These are phyloP conservation scores for Gopherus flavomarginatus DNA, from an alignment of 2,113 vertebrate genomes.

Conservation along the genomic window DNA sequence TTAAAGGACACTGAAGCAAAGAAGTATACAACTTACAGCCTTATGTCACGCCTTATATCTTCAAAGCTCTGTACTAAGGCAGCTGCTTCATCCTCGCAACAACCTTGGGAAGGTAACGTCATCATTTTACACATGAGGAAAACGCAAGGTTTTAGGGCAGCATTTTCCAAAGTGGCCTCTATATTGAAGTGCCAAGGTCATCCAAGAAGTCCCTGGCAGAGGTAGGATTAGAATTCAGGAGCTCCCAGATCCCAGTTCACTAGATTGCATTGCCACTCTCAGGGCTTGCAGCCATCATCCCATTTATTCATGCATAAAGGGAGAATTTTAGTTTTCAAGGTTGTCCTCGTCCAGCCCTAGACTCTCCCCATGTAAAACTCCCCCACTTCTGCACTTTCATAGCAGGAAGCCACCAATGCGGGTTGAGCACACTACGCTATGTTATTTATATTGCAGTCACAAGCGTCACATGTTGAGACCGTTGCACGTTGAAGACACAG, in stretches of 20 bases:
- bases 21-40: background rate
- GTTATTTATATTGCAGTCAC: background rate
- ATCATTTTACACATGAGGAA: background rate
- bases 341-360: background rate
- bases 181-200: background rate
- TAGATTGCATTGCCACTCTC: background rate
- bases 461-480: background rate
- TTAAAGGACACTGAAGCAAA: background rate
- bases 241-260: background rate
- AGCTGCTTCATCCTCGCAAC: background rate
- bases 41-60: background rate
- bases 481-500: background rate
- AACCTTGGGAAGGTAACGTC: background rate
- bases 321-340: background rate
- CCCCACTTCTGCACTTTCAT: background rate
- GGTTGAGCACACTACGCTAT: background rate
- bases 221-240: background rate
- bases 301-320: background rate
- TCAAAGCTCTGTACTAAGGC: background rate
- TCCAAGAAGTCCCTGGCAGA: background rate
- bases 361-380: background rate
- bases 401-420: conserved; percentile 16
- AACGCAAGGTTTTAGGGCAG: background rate
- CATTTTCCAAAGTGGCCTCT: background rate
- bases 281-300: background rate